A percentile compares a stretch with the other conserved stretches of the same genome.
These are phyloP conservation scores for Trinorchestia longiramus DNA, from an alignment of 1,140 invertebrate species.

Conservation along the genomic window DNA sequence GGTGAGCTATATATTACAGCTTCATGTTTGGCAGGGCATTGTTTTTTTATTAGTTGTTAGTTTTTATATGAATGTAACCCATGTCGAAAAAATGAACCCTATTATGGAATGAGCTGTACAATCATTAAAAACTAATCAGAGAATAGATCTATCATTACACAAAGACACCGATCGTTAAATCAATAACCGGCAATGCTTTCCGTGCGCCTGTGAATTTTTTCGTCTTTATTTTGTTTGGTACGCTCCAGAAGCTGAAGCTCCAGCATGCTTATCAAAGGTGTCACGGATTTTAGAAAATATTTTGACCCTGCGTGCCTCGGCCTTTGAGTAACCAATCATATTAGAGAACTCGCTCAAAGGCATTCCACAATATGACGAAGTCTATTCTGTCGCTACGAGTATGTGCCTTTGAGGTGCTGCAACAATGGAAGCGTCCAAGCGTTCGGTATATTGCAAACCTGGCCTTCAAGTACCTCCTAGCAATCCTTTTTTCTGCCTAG, in stretches of 20 bases:
- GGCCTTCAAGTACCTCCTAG: background rate
- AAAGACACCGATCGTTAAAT: background rate
- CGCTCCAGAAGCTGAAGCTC: background rate
- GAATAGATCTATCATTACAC: background rate
- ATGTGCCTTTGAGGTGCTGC: background rate
- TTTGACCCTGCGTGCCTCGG: conserved; percentile 22
- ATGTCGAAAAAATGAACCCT: background rate
- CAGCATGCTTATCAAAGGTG: background rate
- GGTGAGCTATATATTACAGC: too few relatives aligned
- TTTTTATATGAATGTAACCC: too few relatives aligned
- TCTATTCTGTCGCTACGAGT: conserved; percentile 5
- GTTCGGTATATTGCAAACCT: background rate
- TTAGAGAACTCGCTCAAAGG: background rate
- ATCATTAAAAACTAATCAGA: background rate
- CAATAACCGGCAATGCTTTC: background rate
- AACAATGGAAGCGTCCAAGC: conserved; percentile 7
- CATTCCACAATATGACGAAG: conserved; percentile 15
- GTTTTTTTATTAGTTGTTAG: too few relatives aligned
- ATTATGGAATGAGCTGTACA: background rate
- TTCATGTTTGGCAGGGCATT: too few relatives aligned
- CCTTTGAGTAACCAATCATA: conserved; percentile 28
- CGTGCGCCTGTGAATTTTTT: background rate
- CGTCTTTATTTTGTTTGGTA: background rate
- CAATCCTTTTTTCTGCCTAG: background rate
- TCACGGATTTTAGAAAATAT: background rate